phyloP scores from a whole-genome alignment of 2,797 vertebrate genomes.

The Spondyliosoma cantharus region DNA sequence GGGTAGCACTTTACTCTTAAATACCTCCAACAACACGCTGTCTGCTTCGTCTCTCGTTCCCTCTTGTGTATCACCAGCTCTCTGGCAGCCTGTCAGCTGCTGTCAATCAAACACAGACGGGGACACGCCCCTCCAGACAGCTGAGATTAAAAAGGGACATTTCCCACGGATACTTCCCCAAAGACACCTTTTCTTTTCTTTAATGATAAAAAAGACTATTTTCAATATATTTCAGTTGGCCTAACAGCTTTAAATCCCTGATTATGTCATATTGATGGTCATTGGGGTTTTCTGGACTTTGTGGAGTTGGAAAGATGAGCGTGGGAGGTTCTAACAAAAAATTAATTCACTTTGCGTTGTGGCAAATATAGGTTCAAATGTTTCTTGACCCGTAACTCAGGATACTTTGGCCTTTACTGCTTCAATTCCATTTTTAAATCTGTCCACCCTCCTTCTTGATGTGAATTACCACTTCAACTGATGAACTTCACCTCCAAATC shows the following conservation, averaged over 20 bases:
- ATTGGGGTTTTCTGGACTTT: neutral
- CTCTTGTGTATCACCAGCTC: neutral
- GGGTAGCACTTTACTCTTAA: neutral
- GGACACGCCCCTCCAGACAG: neutral
- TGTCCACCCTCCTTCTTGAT: neutral
- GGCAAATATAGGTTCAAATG: neutral
- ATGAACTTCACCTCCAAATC: neutral
- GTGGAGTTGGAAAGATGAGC: neutral
- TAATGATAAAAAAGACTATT: no score
- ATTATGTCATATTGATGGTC: neutral
- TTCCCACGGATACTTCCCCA: neutral
- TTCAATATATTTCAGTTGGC: no score
- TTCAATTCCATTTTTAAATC: neutral
- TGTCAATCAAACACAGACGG: neutral
- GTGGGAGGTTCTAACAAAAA: neutral
- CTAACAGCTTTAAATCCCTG: neutral
- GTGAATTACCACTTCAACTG: neutral
- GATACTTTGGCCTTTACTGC: neutral
- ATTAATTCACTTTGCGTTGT: neutral
- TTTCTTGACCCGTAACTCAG: constrained; percentile 1
- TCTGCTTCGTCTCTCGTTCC: neutral
- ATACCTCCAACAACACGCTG: neutral
- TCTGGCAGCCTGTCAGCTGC: neutral
- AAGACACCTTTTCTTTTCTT: neutral
- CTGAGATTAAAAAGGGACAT: neutral